These are phyloP conservation scores for Scolopax rusticola DNA, from an alignment of 2,797 vertebrate genomes.

Conservation along the genomic window DNA sequence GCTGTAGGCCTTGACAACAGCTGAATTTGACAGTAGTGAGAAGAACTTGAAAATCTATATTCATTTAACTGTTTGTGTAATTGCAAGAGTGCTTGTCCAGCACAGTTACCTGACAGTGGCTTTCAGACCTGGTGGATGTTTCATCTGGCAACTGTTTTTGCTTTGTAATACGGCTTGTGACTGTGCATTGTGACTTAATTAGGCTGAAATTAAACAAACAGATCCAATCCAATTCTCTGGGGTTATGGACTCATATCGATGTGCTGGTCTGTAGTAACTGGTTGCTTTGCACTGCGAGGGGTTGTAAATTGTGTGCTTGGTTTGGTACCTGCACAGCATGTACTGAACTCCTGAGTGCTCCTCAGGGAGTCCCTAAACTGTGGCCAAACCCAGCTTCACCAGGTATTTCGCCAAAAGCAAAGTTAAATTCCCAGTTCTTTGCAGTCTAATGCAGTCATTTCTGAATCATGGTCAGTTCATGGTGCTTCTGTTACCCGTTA, in stretches of 20 bases:
- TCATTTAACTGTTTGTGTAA: constrained; percentile 3
- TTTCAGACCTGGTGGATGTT: not conserved
- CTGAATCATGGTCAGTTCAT: not conserved
- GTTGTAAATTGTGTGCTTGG: not conserved
- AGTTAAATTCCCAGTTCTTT: not conserved
- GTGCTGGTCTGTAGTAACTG: not conserved
- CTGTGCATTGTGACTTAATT: constrained; percentile 17
- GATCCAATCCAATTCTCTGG: constrained; percentile 4
- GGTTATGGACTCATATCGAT: not conserved
- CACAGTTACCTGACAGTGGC: not conserved
- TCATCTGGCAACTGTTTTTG: not conserved
- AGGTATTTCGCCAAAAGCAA: not conserved
- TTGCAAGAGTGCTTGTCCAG: not conserved
- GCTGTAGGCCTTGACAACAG: not conserved
- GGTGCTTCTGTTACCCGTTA: not conserved
- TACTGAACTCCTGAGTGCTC: not conserved
- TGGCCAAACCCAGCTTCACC: not conserved
- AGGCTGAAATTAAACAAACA: constrained; percentile 7
- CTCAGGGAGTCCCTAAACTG: not conserved
- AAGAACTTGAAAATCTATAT: not conserved
- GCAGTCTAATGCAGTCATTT: not conserved
- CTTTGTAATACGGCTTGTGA: not conserved
- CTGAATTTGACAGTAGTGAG: not conserved
- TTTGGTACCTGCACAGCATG: not conserved
- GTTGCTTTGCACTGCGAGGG: not conserved